A percentile compares a stretch with the other conserved stretches of the same genome.
These are phyloP conservation scores for Entomobrya multifasciata DNA, from an alignment of 2,888 invertebrate genomes.

Conservation along the genomic window DNA sequence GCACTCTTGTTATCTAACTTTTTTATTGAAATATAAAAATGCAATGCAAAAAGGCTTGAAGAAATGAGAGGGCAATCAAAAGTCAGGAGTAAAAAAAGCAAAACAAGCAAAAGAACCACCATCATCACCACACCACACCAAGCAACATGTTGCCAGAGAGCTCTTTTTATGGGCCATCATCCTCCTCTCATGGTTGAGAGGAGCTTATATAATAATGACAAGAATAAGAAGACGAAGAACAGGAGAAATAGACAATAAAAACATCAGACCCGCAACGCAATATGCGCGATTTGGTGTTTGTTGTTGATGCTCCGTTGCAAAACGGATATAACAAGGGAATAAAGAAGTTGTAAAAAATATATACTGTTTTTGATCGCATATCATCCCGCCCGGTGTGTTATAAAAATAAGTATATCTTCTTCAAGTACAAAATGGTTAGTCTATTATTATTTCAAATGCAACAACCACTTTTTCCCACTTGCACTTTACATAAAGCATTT, in stretches of 20 bases:
- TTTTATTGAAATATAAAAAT: constrained; percentile 26
- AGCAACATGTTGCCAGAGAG: constrained; percentile 52
- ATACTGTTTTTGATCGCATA: neutral
- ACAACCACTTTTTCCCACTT: constrained; percentile 8
- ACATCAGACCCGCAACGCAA: constrained; percentile 4
- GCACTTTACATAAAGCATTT: no score
- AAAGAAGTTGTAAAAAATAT: constrained; percentile 35
- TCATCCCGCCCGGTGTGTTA: neutral
- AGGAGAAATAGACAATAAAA: constrained; percentile 36
- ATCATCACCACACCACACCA: no score
- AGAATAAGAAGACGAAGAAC: neutral
- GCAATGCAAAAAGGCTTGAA: constrained; percentile 31
- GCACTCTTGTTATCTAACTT: constrained; percentile 8
- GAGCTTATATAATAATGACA: constrained; percentile 1
- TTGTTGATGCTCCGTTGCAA: constrained; percentile 7
- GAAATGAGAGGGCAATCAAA: neutral
- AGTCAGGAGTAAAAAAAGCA: constrained; percentile 32
- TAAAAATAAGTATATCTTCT: neutral
- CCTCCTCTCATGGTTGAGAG: constrained; percentile 60
- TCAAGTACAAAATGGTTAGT: constrained; percentile 26
- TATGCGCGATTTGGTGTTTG: constrained; percentile 36
- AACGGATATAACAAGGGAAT: constrained; percentile 53
- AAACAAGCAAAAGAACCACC: constrained; percentile 62
- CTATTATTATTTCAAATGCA: neutral
- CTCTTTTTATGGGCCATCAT: constrained; percentile 65